A percentile compares a stretch with the other conserved stretches of the same genome.
Evolutionary conservation across 2,888 invertebrate species (phyloP).

Genomic region (Pristionchus exspectatus): DNA sequence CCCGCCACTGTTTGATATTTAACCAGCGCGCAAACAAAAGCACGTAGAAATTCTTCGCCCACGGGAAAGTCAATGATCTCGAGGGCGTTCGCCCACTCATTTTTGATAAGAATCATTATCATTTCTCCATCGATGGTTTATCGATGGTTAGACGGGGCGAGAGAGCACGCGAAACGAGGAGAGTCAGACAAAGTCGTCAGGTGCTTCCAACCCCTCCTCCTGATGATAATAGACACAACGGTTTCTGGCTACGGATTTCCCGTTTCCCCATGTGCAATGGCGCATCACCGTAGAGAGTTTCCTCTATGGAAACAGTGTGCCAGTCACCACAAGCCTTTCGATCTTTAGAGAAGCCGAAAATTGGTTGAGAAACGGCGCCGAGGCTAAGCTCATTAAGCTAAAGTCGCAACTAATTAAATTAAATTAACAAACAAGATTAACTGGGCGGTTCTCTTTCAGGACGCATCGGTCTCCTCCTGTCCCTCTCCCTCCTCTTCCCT

Average conservation of each 20-base stretch:
- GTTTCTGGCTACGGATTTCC: not conserved
- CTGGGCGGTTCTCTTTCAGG: conserved; percentile 28
- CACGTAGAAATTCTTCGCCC: not conserved
- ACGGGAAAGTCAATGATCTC: not conserved
- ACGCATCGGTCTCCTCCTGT: conserved; percentile 43
- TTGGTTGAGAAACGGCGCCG: conserved; percentile 10
- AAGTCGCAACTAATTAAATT: not conserved
- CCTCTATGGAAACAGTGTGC: not conserved
- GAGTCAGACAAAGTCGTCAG: not conserved
- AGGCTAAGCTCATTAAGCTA: not conserved
- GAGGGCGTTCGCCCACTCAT: not conserved
- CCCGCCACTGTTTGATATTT: not conserved
- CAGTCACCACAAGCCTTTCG: not conserved
- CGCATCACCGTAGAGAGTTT: not conserved
- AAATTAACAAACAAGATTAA: conserved; percentile 1
- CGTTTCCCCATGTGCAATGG: not conserved
- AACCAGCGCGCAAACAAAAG: conserved; percentile 23
- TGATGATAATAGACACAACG: not conserved
- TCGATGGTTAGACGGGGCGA: not conserved
- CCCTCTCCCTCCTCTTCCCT: conserved; percentile 47
- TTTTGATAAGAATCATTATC: not conserved
- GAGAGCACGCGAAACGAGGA: not conserved
- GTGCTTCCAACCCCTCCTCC: not conserved
- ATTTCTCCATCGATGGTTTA: not conserved
- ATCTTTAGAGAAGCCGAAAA: not conserved